phyloP scores from a whole-genome alignment of 2,797 vertebrate species.

The Coccyzus lansbergi region DNA sequence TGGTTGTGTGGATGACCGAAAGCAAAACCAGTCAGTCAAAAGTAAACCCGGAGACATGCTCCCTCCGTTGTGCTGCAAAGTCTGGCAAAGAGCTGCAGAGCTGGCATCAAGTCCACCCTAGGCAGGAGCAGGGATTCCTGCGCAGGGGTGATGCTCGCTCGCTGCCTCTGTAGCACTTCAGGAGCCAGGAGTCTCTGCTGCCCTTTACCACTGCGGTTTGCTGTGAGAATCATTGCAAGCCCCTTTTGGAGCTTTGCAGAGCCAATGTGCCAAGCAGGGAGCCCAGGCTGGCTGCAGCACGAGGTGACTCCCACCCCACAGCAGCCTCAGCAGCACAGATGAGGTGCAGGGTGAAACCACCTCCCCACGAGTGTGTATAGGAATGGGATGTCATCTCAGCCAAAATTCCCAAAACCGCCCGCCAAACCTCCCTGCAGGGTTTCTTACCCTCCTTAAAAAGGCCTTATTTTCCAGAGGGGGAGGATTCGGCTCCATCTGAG shows the following conservation, averaged over 20 bases:
- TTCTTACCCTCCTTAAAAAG: slow-evolving; percentile 27
- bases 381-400: background rate
- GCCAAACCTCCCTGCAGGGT: background rate
- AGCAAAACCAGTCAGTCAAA: background rate
- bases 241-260: background rate
- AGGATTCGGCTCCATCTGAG: background rate
- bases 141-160: background rate
- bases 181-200: background rate
- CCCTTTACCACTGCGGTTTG: background rate
- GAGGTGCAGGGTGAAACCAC: background rate
- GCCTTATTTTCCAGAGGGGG: background rate
- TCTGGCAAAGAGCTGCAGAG: background rate
- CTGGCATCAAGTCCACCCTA: background rate
- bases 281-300: background rate
- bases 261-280: background rate
- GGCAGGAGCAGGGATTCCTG: background rate
- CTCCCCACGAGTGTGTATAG: background rate
- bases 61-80: background rate
- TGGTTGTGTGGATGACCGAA: background rate
- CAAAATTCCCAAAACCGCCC: background rate
- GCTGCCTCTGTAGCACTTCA: background rate
- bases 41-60: background rate
- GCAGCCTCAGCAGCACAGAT: background rate
- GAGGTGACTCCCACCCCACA: background rate
- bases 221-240: background rate